These are phyloP conservation scores for Copidosoma floridanum DNA, from an alignment of 1,140 invertebrate genomes.

Conservation along the genomic window DNA sequence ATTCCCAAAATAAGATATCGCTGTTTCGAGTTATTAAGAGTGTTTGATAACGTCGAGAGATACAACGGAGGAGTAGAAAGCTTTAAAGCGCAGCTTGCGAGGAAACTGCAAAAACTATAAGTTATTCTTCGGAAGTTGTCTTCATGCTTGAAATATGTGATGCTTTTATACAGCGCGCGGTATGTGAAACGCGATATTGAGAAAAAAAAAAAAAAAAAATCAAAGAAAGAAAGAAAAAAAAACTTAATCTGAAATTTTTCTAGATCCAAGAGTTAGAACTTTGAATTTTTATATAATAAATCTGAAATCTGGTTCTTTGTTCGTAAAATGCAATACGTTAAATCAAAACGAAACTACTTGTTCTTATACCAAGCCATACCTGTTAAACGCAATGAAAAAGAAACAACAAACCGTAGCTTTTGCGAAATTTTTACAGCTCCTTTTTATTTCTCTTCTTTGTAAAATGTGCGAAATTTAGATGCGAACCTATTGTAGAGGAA, in stretches of 20 bases:
- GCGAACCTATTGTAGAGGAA: too few relatives aligned
- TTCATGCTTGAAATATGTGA: conserved; percentile 17
- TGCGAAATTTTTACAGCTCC: too few relatives aligned
- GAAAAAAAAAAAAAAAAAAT: too few relatives aligned
- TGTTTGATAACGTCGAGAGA: conserved; percentile 8
- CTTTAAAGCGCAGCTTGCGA: conserved; percentile 17
- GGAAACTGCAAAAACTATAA: conserved; percentile 16
- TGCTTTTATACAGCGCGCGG: conserved; percentile 22
- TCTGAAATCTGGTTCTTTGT: background rate
- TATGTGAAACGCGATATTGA: too few relatives aligned
- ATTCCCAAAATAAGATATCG: conserved; percentile 12
- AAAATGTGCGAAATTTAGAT: too few relatives aligned
- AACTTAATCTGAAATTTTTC: conserved; percentile 10
- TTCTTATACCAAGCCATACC: too few relatives aligned
- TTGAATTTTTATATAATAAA: conserved; percentile 14
- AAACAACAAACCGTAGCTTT: too few relatives aligned
- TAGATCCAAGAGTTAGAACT: conserved; percentile 5
- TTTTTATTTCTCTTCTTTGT: background rate
- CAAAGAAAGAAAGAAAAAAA: background rate
- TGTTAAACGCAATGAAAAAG: too few relatives aligned
- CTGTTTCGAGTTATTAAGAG: conserved; percentile 12
- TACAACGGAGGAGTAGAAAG: too few relatives aligned
- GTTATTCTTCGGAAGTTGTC: conserved; percentile 12
- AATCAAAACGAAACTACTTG: too few relatives aligned
- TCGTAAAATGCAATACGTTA: background rate